Base-by-base conservation (phyloP, 1,140 invertebrate species). In the Mamestra configurata region DNA sequence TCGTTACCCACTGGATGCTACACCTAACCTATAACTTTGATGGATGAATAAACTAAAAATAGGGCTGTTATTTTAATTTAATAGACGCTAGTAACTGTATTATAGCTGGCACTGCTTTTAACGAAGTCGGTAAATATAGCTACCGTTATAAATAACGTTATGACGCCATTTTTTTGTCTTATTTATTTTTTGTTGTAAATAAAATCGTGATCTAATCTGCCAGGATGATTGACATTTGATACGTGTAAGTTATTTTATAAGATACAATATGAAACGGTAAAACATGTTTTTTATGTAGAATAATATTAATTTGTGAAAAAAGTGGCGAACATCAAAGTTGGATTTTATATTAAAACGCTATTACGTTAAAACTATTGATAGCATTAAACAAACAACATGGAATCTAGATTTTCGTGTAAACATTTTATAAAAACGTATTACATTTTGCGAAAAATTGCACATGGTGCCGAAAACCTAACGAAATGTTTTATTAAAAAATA, bases 141-240 rank as follows among this genome's bases (percentile, higher is more conserved):
- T 37, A 40, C 59, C 31, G 31, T 64, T 64, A 64, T 64, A 40
- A 18, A 64, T 40, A 64, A 37, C 59, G 59, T 61, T 61, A 61
- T 46, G 43, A 46, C 13, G 43, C 43, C 43, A 46, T 57, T 57
- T 57, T n/a, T 57, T 57, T 57, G 55, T 57, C 13, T 11, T 27
- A 57, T 27, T 13, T 57, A 57, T 57, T 55, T 27, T 57, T 46
- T 46, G 55, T 57, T 10, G 55, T 15, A 24, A 57, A 10, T 11
- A 57, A 57, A 27, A 57, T 27, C 2, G 35, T 64, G 31, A 64
- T 40, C 7, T 20, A 64, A 64, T 20, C 59, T 40, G 59, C 7
- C 35, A 13, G 4, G 8, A 20, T 3, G 59, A 64, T 40, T 64
- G 59, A 64, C 35, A 18, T 64, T 24, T 55, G 10, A 55, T 55